A percentile compares a stretch with the other conserved stretches of the same genome.
Evolutionary conservation across 1,140 invertebrate species (phyloP).

Genomic region (Aphelenchoides fujianensis): DNA sequence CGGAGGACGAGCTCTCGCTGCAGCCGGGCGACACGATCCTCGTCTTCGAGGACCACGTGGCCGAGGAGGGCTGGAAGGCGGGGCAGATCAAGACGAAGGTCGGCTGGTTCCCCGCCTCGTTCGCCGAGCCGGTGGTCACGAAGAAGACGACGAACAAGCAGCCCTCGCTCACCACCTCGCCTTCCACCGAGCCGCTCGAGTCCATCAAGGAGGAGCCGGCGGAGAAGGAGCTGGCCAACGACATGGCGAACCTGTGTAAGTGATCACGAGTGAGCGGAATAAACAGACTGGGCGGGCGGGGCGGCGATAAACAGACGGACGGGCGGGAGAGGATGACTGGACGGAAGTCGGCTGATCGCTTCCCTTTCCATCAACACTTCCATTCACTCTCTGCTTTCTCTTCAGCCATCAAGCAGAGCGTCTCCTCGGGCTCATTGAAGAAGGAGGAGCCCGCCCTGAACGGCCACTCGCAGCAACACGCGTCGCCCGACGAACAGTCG

Average conservation of each 20-base stretch:
- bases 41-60: slow-evolving; percentile 78
- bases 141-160: slow-evolving; percentile 14
- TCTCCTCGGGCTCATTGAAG: not conserved
- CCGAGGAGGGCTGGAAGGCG: slow-evolving; percentile 93
- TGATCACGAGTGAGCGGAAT: no score
- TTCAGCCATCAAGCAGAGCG: not conserved
- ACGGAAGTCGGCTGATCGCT: no score
- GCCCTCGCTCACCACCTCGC: slow-evolving; percentile 48
- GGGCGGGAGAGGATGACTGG: no score
- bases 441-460: not conserved
- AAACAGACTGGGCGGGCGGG: no score
- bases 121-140: slow-evolving; percentile 76
- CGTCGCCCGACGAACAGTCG: not conserved
- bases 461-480: not conserved
- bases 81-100: slow-evolving; percentile 70
- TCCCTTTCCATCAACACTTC: no score
- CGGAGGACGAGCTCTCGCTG: slow-evolving; percentile 87
- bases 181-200: slow-evolving; percentile 54
- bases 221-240: slow-evolving; percentile 37
- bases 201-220: slow-evolving; percentile 53
- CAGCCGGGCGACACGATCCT: slow-evolving; percentile 87
- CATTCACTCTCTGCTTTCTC: no score
- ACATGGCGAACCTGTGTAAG: slow-evolving; percentile 23
- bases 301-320: no score
- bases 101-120: slow-evolving; percentile 94